Evolutionary conservation across 2,113 vertebrate species (phyloP).

Genomic region (Trinectes maculatus): DNA sequence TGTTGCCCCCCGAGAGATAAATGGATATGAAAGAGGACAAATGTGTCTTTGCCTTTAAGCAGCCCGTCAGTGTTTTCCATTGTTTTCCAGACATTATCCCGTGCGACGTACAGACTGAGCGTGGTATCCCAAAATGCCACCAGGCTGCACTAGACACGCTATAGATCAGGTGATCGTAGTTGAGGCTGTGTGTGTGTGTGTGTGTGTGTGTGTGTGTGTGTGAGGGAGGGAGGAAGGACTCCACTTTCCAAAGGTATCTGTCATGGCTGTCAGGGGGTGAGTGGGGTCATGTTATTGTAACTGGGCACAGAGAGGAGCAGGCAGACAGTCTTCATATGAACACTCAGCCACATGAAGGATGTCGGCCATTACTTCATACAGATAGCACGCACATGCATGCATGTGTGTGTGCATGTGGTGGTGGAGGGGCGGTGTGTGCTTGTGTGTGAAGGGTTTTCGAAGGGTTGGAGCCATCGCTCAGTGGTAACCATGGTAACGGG

Average conservation of each 20-base stretch:
- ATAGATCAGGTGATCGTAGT: constrained; percentile 32
- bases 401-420: constrained; percentile 20
- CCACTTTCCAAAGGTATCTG: constrained; percentile 44
- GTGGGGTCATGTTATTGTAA: constrained; percentile 65
- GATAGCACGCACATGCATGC: constrained; percentile 35
- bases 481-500: constrained; percentile 72
- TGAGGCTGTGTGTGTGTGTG: constrained; percentile 1
- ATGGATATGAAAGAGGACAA: neutral
- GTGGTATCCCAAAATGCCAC: constrained; percentile 16
- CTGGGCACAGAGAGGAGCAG: constrained; percentile 51
- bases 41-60: neutral
- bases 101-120: neutral
- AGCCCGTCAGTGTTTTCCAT: neutral
- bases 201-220: constrained; percentile 11
- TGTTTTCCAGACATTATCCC: constrained; percentile 26
- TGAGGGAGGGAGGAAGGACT: constrained; percentile 18
- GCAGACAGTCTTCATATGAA: constrained; percentile 53
- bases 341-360: constrained; percentile 56
- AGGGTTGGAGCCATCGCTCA: constrained; percentile 60
- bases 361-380: constrained; percentile 58
- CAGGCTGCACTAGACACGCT: neutral
- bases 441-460: constrained; percentile 47
- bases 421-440: constrained; percentile 2
- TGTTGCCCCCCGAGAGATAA: too few species aligned
- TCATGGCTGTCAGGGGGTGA: constrained; percentile 54